Base-by-base conservation (phyloP, 2,113 vertebrate genomes). In the Zootoca vivipara region DNA sequence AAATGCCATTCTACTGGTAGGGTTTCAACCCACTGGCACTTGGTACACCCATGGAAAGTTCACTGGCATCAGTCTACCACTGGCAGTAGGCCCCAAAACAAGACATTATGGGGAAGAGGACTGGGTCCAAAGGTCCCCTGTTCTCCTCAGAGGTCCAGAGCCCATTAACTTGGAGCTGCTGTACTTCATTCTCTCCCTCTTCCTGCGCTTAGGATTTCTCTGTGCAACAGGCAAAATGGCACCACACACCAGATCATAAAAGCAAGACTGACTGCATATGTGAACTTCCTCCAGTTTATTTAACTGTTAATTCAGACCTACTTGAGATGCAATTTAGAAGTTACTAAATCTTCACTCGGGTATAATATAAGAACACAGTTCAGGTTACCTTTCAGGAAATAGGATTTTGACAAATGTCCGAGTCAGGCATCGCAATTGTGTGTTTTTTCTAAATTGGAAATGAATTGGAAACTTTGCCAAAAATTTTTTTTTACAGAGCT, bases 241-340 rank as follows among this genome's bases (percentile, higher is more conserved):
- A 28, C n/a, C 35, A 72, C 26, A 56, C 12, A 81, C 7, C 52
- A 33, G 12, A 83, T 46, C 40, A 9, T 87, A 22, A 83, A 84
- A 83, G 80, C 10, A 42, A 22, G 58, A 78, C 86, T 67, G 89
- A 78, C 42, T 75, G 89, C 87, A 74, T 89, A 52, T 90, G 83
- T 9, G 80, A 87, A 93, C 78, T 79, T 82, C 20, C 46, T 38
- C 72, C 52, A 46, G 75, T 85, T 85, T 90, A 82, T 89, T 89
- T 91, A 67, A 88, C 77, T 90, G 74, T 91, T 91, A 75, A 90
- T 83, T 78, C 92, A 7, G 85, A 22, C 73, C 88, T 64, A 79
- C 90, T 94, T 93, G 90, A 62, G 20, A 78, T 77, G 70, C 82
- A 91, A 92, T 94, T 94, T 90, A 26, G 62, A n/a, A 89, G 85